Percentiles rank a stretch among this genome's conserved stretches.
Conservation (phyloP, 1,140 invertebrate genomes). For the Caligus rogercresseyi region DNA sequence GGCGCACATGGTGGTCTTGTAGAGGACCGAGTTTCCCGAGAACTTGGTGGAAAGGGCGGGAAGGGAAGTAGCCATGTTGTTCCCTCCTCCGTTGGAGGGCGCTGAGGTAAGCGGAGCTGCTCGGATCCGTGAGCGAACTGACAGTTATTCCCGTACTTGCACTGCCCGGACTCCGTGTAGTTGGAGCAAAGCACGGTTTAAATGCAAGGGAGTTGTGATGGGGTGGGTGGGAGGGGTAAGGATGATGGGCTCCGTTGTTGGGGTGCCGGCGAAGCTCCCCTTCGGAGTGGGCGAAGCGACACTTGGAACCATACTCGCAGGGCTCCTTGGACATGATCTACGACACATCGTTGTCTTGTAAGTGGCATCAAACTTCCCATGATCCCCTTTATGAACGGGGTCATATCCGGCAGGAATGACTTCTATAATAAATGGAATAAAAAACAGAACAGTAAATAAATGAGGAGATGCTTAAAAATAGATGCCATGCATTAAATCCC, state of each 20-base stretch:
- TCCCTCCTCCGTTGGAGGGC: background rate
- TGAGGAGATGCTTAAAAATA: too few relatives aligned
- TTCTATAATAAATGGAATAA: background rate
- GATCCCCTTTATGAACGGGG: background rate
- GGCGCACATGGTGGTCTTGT: slow-evolving; percentile 14
- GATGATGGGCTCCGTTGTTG: background rate
- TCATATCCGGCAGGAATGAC: background rate
- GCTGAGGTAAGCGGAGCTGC: background rate
- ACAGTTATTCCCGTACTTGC: slow-evolving; percentile 1
- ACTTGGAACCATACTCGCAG: slow-evolving; percentile 8
- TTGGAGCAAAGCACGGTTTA: slow-evolving; percentile 4
- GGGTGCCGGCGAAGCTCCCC: background rate
- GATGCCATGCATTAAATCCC: too few relatives aligned
- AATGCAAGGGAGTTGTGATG: background rate
- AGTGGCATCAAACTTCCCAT: background rate
- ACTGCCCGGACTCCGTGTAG: slow-evolving; percentile 3
- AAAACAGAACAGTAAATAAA: background rate
- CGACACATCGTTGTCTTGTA: slow-evolving; percentile 16
- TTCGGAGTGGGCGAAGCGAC: background rate
- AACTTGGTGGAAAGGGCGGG: background rate
- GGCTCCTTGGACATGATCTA: background rate
- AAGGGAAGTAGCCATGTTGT: background rate
- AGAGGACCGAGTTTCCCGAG: background rate
- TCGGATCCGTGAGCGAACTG: background rate
- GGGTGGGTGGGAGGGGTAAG: background rate